These are phyloP conservation scores for Phyllostomus hastatus DNA, from an alignment of 2,113 vertebrate genomes.

Conservation along the genomic window DNA sequence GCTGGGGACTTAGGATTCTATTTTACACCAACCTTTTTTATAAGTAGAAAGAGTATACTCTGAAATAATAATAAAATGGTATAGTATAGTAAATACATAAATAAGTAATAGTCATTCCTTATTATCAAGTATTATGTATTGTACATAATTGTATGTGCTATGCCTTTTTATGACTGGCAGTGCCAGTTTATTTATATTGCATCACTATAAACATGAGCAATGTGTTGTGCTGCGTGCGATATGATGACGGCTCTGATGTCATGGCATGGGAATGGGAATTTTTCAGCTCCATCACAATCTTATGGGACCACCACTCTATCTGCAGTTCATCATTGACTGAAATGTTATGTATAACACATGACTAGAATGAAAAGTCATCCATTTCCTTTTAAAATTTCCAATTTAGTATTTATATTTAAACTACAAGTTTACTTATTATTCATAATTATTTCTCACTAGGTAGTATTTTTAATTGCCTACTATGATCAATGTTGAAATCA, in stretches of 20 bases:
- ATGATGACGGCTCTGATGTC: not conserved
- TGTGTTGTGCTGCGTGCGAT: not conserved
- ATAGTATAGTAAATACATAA: not conserved
- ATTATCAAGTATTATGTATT: too few species aligned
- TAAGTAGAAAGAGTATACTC: not conserved
- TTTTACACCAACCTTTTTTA: not conserved
- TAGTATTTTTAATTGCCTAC: not conserved
- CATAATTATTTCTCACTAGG: not conserved
- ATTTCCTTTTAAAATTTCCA: not conserved
- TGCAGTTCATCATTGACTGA: too few species aligned
- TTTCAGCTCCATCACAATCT: too few species aligned
- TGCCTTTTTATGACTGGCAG: not conserved
- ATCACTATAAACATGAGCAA: not conserved
- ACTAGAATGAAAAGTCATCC: not conserved
- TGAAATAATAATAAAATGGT: not conserved
- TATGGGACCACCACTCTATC: too few species aligned
- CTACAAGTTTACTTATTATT: not conserved
- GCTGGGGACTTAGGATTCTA: too few species aligned
- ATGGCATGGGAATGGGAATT: not conserved
- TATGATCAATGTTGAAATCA: not conserved
- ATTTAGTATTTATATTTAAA: not conserved
- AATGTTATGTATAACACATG: not conserved
- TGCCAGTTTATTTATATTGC: not conserved
- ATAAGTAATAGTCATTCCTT: too few species aligned
- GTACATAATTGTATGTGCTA: too few species aligned